Conservation (phyloP, 2,797 vertebrate species). For the Orestias chungarensis region DNA sequence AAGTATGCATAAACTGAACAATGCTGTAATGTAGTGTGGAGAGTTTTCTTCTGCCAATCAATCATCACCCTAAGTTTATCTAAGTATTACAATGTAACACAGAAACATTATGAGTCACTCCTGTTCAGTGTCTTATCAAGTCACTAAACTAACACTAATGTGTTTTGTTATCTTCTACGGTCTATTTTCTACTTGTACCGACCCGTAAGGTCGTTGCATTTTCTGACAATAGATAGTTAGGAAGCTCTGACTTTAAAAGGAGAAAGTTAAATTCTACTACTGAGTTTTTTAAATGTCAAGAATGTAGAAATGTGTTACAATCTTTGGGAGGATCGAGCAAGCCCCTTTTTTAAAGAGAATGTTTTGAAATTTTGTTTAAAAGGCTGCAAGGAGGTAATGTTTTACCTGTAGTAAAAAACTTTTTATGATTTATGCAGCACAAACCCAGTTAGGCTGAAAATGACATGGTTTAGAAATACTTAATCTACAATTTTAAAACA, state of each 20-base stretch:
- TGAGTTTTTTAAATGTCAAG: constrained; percentile 5
- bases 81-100: constrained; percentile 46
- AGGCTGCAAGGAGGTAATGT: neutral
- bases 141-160: neutral
- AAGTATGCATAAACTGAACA: constrained; percentile 13
- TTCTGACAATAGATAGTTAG: too few relatives aligned
- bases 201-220: too few relatives aligned
- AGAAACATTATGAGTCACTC: too few relatives aligned
- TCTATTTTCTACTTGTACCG: too few relatives aligned
- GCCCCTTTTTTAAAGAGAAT: neutral
- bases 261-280: neutral
- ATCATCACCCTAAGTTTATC: constrained; percentile 57
- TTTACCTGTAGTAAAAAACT: too few relatives aligned
- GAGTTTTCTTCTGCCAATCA: constrained; percentile 73
- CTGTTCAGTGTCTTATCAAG: neutral
- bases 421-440: neutral
- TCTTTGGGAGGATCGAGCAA: neutral
- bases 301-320: neutral
- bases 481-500: neutral
- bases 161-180: neutral
- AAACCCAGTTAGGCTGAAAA: neutral
- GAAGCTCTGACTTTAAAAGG: constrained; percentile 4
- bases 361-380: neutral
- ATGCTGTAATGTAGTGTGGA: constrained; percentile 28
- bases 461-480: neutral